Evolutionary conservation across 2,113 vertebrate species (phyloP).

Genomic region (Erinaceus europaeus): DNA sequence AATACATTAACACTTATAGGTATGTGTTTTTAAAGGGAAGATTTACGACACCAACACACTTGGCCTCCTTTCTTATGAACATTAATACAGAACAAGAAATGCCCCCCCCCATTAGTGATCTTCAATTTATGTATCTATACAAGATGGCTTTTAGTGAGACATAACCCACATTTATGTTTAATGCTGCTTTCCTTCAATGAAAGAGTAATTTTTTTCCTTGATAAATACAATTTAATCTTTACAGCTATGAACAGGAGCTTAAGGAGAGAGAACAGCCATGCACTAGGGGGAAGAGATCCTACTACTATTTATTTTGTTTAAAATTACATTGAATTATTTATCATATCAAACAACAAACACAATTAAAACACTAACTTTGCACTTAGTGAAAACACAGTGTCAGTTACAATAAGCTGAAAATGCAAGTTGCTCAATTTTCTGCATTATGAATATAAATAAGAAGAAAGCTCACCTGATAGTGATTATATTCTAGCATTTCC

Average conservation of each 20-base stretch:
- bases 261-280: background rate
- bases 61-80: constrained; percentile 7
- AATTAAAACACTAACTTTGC: background rate
- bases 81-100: constrained; percentile 7
- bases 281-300: background rate
- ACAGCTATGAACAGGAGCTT: background rate
- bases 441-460: constrained; percentile 17
- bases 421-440: background rate
- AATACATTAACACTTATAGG: background rate
- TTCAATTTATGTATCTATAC: background rate
- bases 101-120: background rate
- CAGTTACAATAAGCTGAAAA: background rate
- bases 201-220: background rate
- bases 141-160: no score
- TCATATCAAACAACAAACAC: constrained; percentile 8
- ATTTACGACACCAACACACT: background rate
- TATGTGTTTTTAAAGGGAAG: constrained; percentile 3
- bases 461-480: constrained; percentile 92
- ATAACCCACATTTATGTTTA: background rate
- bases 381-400: background rate
- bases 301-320: constrained; percentile 16
- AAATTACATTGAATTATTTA: background rate
- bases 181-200: background rate
- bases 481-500: constrained; percentile 98
- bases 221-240: constrained; percentile 37